Evolutionary conservation across 2,888 invertebrate species (phyloP).

Genomic region (Cheilosia grossa): DNA sequence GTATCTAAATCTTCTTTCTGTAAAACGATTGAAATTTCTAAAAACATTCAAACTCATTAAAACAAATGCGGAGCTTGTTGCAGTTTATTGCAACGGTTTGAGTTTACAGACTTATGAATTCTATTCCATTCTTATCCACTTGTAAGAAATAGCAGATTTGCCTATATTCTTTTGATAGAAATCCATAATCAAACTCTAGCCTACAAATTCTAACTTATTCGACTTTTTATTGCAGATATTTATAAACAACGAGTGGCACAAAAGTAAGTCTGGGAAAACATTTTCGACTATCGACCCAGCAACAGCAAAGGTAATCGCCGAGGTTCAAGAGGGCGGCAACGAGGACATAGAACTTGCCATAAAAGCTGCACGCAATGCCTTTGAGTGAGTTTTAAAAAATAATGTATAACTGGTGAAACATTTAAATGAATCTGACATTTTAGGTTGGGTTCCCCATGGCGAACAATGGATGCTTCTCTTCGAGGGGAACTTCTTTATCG

Average conservation of each 20-base stretch:
- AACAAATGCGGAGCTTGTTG: too few species aligned
- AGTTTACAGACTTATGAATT: too few species aligned
- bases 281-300: slow-evolving; percentile 94
- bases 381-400: slow-evolving; percentile 84
- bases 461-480: slow-evolving; percentile 93
- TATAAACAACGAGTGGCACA: slow-evolving; percentile 98
- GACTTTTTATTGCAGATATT: slow-evolving; percentile 88
- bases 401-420: background rate
- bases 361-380: slow-evolving; percentile 90
- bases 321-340: slow-evolving; percentile 90
- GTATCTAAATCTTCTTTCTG: too few species aligned
- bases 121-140: too few species aligned
- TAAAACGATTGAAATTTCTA: too few species aligned
- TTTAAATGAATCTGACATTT: background rate
- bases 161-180: too few species aligned
- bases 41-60: too few species aligned
- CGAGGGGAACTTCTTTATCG: slow-evolving; percentile 90
- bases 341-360: slow-evolving; percentile 92
- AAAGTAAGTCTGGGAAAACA: slow-evolving; percentile 93
- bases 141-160: too few species aligned
- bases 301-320: slow-evolving; percentile 90
- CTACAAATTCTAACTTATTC: too few species aligned
- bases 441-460: slow-evolving; percentile 90
- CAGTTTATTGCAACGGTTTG: too few species aligned
- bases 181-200: too few species aligned